phyloP scores from a whole-genome alignment of 2,797 vertebrate species.

The Arnoldichthys spilopterus region DNA sequence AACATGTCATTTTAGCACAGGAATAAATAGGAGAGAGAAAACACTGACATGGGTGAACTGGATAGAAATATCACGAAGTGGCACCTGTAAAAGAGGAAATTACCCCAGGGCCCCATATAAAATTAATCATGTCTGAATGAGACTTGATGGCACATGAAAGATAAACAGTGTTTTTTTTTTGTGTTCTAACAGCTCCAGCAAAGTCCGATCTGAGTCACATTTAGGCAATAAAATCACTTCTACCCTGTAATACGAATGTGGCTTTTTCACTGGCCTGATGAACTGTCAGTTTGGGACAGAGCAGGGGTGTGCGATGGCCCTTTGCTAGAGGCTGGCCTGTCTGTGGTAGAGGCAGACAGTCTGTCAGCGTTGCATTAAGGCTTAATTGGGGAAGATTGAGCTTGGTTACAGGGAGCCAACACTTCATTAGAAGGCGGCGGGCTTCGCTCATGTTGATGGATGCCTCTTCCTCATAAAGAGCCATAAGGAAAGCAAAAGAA shows the following conservation, averaged over 20 bases:
- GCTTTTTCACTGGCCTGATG: neutral
- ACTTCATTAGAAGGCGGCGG: conserved; percentile 67
- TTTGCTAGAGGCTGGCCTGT: conserved; percentile 8
- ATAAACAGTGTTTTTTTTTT: neutral
- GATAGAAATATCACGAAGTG: neutral
- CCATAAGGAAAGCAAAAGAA: conserved; percentile 21
- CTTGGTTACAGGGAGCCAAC: conserved; percentile 59
- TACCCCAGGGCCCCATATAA: neutral
- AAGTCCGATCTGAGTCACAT: neutral
- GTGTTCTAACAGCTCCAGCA: neutral
- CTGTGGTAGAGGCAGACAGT: conserved; percentile 53
- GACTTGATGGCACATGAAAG: neutral
- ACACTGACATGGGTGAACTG: neutral
- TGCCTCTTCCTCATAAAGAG: conserved; percentile 38
- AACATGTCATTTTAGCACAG: no score
- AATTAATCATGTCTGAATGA: neutral
- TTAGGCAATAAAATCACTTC: neutral
- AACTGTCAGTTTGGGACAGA: conserved; percentile 19
- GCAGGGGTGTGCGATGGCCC: neutral
- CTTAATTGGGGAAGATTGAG: conserved; percentile 67
- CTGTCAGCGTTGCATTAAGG: conserved; percentile 54
- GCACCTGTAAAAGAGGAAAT: neutral
- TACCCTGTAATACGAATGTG: neutral
- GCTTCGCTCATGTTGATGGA: conserved; percentile 49
- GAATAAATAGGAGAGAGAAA: no score